Conservation (phyloP, 35 echinoderm and acorn worm genomes). For the Ptychodera flava region DNA sequence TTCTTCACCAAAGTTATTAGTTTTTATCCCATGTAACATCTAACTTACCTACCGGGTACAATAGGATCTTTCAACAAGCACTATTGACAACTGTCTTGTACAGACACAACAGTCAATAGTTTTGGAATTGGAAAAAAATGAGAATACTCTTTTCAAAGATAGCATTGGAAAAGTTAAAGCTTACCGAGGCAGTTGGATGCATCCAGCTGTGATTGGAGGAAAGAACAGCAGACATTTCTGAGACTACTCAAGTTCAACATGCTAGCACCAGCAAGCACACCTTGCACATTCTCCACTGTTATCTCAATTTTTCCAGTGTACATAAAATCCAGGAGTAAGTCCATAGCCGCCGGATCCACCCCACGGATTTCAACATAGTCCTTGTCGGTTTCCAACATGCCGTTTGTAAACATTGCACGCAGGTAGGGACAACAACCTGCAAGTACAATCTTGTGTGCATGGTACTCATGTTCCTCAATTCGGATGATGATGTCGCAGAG, state of each 20-base stretch:
- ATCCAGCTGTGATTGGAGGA: constrained; percentile 93
- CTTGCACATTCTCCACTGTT: constrained; percentile 93
- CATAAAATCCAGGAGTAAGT: constrained; percentile 94
- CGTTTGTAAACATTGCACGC: constrained; percentile 98
- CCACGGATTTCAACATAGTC: constrained; percentile 87
- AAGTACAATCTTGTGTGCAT: constrained; percentile 79
- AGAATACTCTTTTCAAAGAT: too few relatives aligned
- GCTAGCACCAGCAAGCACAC: constrained; percentile 87
- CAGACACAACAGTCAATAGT: too few relatives aligned
- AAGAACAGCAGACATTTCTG: constrained; percentile 90
- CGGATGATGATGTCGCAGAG: constrained; percentile 83
- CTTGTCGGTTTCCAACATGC: constrained; percentile 89
- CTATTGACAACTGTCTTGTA: too few relatives aligned
- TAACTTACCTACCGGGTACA: too few relatives aligned
- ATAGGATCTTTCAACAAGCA: too few relatives aligned
- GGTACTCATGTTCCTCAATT: constrained; percentile 82
- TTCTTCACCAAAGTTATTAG: too few relatives aligned
- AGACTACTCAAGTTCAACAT: constrained; percentile 93
- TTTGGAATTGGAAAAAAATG: too few relatives aligned
- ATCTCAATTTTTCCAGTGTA: constrained; percentile 98
- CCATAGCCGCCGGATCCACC: constrained; percentile 94
- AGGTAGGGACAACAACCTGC: constrained; percentile 95
- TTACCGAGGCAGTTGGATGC: constrained; percentile 92
- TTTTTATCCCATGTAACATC: too few relatives aligned
- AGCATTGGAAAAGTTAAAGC: too few relatives aligned